Base-by-base conservation (phyloP, 2,113 vertebrate species). In the Ammospiza nelsoni region DNA sequence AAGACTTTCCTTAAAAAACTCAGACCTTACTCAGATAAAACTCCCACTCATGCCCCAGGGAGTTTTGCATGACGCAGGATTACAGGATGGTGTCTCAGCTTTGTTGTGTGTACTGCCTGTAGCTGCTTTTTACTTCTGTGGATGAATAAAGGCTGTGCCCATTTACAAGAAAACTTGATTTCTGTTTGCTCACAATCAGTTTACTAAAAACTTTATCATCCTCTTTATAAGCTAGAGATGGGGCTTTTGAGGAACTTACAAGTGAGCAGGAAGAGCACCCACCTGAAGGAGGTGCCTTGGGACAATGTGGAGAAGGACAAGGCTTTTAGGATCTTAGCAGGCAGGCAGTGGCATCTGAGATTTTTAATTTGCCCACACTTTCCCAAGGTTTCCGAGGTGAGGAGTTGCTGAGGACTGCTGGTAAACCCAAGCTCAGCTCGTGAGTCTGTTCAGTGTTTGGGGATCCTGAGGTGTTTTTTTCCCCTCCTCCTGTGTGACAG, bases 11-110 rank as follows among this genome's bases (percentile, higher is more conserved):
- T 92, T 84, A 66, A 87, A 89, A 90, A 90, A 48, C 68, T 93
- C 73, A 71, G 83, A 35, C 85, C 62, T 84, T 95, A 72, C 90
- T 95, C 83, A 93, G 90, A 93, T 93, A 89, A 89, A 96, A 96
- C 90, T 95, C 94, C 92, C 84, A 89, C 73, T 95, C 86, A 35
- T 11, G 86, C 95, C 96, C 28, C 74, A 54, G 92, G 96, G 94
- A 92, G 66, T 96, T 96, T 94, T 94, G 90, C 76, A 44, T 95
- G 90, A 96, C 1, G 66, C 83, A 90, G 84, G 86, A 94, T 95
- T 92, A 89, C 58, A 17, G 73, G 83, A 93, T 80, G 73, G 63
- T 94, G 92, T 67, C 85, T 95, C 90, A 86, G 87, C 39, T 77
- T 92, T 90, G 55, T 75, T 57, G 68, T 12, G 28, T 66, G 55